These are phyloP conservation scores for Endotricha flammealis DNA, from an alignment of 2,888 invertebrate species.

Conservation along the genomic window DNA sequence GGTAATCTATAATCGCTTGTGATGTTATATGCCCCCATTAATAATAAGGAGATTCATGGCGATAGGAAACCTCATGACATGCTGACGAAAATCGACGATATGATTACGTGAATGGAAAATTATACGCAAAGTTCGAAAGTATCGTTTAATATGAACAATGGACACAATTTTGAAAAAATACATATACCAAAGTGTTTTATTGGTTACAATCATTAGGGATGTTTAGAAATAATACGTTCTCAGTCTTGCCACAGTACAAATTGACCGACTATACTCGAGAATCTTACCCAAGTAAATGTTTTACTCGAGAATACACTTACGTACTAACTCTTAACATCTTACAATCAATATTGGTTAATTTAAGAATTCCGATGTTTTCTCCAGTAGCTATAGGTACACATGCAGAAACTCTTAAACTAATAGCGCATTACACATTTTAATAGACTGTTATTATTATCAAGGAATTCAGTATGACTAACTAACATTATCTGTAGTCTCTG, in stretches of 20 bases:
- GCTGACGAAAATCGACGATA: neutral
- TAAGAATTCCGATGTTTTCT: neutral
- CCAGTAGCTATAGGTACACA: neutral
- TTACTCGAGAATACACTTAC: constrained; percentile 16
- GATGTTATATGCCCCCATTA: constrained; percentile 21
- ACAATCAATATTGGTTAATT: neutral
- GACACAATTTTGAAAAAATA: constrained; percentile 62
- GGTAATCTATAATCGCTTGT: constrained; percentile 40
- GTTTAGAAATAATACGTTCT: constrained; percentile 36
- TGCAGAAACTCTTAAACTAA: neutral
- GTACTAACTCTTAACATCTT: constrained; percentile 7
- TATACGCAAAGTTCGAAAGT: constrained; percentile 31
- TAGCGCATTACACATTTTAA: neutral
- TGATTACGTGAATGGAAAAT: constrained; percentile 20
- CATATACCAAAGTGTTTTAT: constrained; percentile 45
- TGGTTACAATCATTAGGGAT: constrained; percentile 41
- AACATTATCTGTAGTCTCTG: too few species aligned
- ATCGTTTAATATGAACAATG: constrained; percentile 62
- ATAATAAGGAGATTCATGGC: constrained; percentile 24
- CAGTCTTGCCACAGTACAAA: constrained; percentile 61
- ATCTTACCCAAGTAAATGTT: too few species aligned
- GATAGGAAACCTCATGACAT: constrained; percentile 16
- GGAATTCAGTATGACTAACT: neutral
- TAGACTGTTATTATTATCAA: neutral
- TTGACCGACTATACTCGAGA: constrained; percentile 44